Conservation (phyloP, 2,113 vertebrate genomes). For the Pheucticus melanocephalus region DNA sequence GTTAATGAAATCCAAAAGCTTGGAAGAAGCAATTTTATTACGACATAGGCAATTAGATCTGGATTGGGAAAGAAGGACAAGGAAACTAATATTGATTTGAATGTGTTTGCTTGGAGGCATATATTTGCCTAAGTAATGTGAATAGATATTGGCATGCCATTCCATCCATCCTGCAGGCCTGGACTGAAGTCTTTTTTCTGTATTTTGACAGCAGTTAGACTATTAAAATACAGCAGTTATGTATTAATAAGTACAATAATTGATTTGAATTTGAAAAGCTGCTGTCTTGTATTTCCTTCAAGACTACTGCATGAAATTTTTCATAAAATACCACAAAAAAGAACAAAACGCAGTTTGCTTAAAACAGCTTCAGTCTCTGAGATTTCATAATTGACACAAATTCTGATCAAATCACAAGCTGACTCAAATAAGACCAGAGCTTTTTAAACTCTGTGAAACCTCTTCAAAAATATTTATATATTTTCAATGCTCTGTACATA, state of each 20-base stretch:
- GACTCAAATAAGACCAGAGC: background rate
- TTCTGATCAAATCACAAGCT: conserved; percentile 6
- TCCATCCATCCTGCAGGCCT: background rate
- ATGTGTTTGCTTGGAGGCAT: background rate
- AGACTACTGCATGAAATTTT: background rate
- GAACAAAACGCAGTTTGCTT: background rate
- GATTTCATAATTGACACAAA: background rate
- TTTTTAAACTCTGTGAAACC: background rate
- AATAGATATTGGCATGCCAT: background rate
- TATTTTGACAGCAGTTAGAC: background rate
- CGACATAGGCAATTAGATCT: background rate
- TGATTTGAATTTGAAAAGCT: background rate
- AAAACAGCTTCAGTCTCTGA: background rate
- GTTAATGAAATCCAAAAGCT: conserved; percentile 27
- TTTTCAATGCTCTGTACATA: background rate
- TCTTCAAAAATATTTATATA: conserved; percentile 28
- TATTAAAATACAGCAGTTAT: background rate
- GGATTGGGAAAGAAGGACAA: background rate
- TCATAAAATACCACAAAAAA: background rate
- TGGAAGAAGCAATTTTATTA: conserved; percentile 1
- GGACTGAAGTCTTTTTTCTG: background rate
- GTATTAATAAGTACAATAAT: background rate
- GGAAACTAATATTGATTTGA: background rate
- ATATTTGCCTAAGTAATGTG: background rate
- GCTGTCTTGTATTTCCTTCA: background rate